Conservation (phyloP, 2,113 vertebrate genomes). For the Mormyrus iriodes region DNA sequence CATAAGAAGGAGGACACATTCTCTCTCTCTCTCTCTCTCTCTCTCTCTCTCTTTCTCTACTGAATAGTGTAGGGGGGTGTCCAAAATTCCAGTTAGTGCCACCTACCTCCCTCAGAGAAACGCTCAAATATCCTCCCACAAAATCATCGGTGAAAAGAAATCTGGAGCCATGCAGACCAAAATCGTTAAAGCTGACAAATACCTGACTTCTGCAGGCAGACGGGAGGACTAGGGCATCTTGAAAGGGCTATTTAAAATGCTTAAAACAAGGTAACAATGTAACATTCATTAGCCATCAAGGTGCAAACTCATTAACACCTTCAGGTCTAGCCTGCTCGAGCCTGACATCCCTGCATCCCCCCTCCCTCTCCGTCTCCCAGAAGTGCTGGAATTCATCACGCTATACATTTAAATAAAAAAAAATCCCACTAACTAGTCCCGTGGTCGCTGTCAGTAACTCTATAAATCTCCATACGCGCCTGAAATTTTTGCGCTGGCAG, state of each 20-base stretch:
- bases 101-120: neutral
- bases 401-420: neutral
- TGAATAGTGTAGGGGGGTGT: neutral
- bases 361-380: neutral
- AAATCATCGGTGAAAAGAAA: neutral
- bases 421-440: neutral
- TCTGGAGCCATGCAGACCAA: neutral
- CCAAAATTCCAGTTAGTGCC: neutral
- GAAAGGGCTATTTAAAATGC: neutral
- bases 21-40: neutral
- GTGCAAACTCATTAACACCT: conserved; percentile 5
- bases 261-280: neutral
- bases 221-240: neutral
- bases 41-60: no score
- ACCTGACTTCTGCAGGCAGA: neutral
- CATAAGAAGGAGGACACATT: neutral
- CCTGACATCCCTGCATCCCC: neutral
- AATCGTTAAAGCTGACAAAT: neutral
- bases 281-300: conserved; percentile 1
- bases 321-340: neutral
- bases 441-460: neutral
- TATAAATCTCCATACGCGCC: conserved; percentile 21
- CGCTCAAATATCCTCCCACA: neutral
- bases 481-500: conserved; percentile 29
- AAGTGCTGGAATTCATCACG: neutral